Conservation (phyloP, 2,888 invertebrate species). For the Amaurobius ferox region DNA sequence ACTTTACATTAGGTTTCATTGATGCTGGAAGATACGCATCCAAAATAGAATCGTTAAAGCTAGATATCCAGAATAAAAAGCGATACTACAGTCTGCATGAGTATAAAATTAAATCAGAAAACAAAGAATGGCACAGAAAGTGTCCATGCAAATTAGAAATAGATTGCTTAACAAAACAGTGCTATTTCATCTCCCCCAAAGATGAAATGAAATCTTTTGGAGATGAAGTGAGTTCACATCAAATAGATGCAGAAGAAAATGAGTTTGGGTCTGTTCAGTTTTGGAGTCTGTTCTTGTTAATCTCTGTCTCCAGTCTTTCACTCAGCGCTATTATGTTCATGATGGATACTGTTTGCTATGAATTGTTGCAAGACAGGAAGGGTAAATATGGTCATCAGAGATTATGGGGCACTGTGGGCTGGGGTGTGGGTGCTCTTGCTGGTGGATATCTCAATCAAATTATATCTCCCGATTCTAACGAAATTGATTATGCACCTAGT, state of each 20-base stretch:
- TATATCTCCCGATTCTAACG: not conserved
- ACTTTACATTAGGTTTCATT: too few species aligned
- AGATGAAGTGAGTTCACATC: too few species aligned
- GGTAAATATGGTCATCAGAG: constrained; percentile 90
- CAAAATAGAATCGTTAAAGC: too few species aligned
- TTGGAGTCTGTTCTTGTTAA: constrained; percentile 86
- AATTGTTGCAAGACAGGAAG: constrained; percentile 86
- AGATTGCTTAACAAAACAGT: not conserved
- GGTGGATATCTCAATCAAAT: constrained; percentile 88
- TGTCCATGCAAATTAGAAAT: not conserved
- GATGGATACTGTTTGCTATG: constrained; percentile 92
- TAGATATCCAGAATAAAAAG: too few species aligned
- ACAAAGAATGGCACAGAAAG: too few species aligned
- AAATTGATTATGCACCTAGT: constrained; percentile 52
- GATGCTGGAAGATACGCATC: too few species aligned
- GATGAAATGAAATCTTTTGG: not conserved
- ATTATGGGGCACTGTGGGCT: constrained; percentile 91
- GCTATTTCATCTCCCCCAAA: not conserved
- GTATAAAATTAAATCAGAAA: too few species aligned
- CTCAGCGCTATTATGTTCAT: constrained; percentile 92
- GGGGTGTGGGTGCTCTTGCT: constrained; percentile 86
- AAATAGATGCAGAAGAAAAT: not conserved
- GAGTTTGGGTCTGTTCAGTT: constrained; percentile 80
- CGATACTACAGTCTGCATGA: too few species aligned
- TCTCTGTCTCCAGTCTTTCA: constrained; percentile 88